Evolutionary conservation across 2,113 vertebrate species (phyloP).

Genomic region (Circaetus gallicus): DNA sequence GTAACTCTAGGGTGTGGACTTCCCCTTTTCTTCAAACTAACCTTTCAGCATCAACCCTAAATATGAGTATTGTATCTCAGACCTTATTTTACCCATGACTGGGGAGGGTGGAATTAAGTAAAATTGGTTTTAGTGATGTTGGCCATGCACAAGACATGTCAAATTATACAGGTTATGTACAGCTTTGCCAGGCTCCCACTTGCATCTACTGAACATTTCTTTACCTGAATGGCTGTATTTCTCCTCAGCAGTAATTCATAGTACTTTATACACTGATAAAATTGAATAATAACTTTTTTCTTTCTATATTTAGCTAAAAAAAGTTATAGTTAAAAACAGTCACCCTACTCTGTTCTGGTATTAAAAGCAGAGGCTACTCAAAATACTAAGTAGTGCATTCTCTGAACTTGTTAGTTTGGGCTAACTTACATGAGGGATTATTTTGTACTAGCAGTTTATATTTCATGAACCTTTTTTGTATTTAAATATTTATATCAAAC

Average conservation of each 20-base stretch:
- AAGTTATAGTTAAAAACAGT: not conserved
- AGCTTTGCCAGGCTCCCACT: not conserved
- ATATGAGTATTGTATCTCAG: not conserved
- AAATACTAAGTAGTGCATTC: not conserved
- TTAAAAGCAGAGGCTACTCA: not conserved
- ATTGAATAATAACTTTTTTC: not conserved
- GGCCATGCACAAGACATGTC: rapidly evolving
- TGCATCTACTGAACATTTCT: not conserved
- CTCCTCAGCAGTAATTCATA: not conserved
- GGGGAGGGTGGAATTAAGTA: not conserved
- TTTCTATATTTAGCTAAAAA: not conserved
- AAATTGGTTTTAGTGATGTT: not conserved
- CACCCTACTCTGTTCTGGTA: not conserved
- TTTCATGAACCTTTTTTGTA: too few relatives aligned
- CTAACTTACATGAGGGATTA: not conserved
- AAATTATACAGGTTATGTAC: not conserved
- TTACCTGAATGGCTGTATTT: not conserved
- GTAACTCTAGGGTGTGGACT: not conserved
- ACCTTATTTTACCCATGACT: not conserved
- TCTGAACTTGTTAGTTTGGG: not conserved
- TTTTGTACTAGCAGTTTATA: not conserved
- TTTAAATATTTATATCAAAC: not conserved
- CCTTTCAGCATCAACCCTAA: not conserved
- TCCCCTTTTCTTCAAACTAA: not conserved
- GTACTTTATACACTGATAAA: not conserved